phyloP scores from a whole-genome alignment of 2,797 vertebrate genomes.

The Tragelaphus eurycerus region DNA sequence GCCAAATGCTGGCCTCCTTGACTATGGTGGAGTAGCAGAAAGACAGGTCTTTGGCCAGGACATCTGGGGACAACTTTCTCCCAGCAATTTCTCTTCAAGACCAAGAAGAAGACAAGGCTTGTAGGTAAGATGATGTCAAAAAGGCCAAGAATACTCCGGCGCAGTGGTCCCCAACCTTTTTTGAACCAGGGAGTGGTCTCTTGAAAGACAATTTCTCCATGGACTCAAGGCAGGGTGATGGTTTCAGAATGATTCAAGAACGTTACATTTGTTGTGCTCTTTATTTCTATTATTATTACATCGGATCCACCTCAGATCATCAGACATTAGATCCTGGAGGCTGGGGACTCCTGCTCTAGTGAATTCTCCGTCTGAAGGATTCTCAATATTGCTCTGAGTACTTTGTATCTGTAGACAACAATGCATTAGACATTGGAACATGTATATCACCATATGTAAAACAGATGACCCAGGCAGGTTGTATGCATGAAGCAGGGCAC shows the following conservation, averaged over 20 bases:
- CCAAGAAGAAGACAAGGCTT: neutral
- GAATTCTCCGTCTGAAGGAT: neutral
- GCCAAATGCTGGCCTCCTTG: neutral
- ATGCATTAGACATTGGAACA: neutral
- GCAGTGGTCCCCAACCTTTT: neutral
- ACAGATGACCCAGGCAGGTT: neutral
- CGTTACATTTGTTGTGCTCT: neutral
- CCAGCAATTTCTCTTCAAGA: neutral
- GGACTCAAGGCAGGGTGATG: neutral
- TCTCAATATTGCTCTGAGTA: neutral
- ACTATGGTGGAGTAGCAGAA: neutral
- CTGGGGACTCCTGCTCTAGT: neutral
- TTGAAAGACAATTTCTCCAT: neutral
- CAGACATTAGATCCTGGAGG: neutral
- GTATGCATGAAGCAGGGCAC: neutral
- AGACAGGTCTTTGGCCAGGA: neutral
- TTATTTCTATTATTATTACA: neutral
- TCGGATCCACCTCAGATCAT: neutral
- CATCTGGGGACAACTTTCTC: neutral
- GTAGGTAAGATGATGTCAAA: neutral
- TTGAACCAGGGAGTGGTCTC: neutral
- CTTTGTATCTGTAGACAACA: neutral
- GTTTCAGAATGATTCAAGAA: neutral
- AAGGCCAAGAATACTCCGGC: neutral
- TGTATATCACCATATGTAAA: neutral